These are phyloP conservation scores for Tolmerus cingulatus DNA, from an alignment of 2,888 invertebrate genomes.

Conservation along the genomic window DNA sequence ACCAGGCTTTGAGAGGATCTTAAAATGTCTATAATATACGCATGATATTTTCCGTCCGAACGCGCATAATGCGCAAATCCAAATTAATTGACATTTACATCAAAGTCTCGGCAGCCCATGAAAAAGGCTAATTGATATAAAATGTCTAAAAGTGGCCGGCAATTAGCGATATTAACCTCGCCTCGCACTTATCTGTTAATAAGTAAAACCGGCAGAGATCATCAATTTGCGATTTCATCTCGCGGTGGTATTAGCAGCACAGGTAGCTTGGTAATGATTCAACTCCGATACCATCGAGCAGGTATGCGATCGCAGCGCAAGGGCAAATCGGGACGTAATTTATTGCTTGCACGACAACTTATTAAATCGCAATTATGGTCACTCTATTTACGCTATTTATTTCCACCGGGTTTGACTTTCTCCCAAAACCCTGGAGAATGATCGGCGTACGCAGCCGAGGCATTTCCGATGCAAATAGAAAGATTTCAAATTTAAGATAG, in stretches of 20 bases:
- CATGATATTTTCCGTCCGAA: not conserved
- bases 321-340: constrained; percentile 13
- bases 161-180: constrained; percentile 28
- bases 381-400: constrained; percentile 1
- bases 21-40: not conserved
- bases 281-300: not conserved
- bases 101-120: not conserved
- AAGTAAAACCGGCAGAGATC: constrained; percentile 8
- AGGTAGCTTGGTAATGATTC: not conserved
- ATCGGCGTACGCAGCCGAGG: not conserved
- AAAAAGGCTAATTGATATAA: constrained; percentile 1
- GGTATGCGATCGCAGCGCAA: not conserved
- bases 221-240: constrained; percentile 35
- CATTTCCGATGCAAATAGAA: constrained; percentile 4
- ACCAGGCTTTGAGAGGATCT: not conserved
- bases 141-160: not conserved
- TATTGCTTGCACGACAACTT: constrained; percentile 35
- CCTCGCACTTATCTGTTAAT: constrained; percentile 21
- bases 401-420: constrained; percentile 20
- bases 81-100: not conserved
- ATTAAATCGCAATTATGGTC: constrained; percentile 31
- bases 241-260: not conserved
- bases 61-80: not conserved
- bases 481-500: not conserved
- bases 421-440: not conserved